Percentiles rank a stretch among this genome's conserved stretches.
phyloP scores from a whole-genome alignment of 1,140 invertebrate species.

The Galleria mellonella region DNA sequence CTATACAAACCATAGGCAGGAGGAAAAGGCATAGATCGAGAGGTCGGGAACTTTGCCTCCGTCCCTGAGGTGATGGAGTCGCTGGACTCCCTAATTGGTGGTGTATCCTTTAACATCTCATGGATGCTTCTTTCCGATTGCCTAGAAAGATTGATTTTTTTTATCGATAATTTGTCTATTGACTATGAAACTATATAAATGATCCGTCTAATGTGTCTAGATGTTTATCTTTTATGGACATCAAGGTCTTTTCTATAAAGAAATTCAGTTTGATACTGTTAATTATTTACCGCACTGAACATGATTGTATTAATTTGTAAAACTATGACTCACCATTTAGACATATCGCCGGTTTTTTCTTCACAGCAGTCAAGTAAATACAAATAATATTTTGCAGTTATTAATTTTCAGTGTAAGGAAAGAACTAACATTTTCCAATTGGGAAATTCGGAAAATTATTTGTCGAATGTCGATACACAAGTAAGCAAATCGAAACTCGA shows the following conservation, averaged over 20 bases:
- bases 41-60: slow-evolving; percentile 70
- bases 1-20: slow-evolving; percentile 52
- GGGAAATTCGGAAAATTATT: slow-evolving; percentile 1
- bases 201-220: no score
- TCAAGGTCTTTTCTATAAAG: no score
- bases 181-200: no score
- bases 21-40: slow-evolving; percentile 69
- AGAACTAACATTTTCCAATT: background rate
- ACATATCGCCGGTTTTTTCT: slow-evolving; percentile 35
- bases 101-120: slow-evolving; percentile 90
- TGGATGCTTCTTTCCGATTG: slow-evolving; percentile 85
- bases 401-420: background rate
- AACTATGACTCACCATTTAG: slow-evolving; percentile 49
- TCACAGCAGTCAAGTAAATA: background rate
- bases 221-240: no score
- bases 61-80: slow-evolving; percentile 84
- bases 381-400: background rate
- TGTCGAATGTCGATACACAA: background rate
- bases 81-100: slow-evolving; percentile 85
- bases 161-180: no score
- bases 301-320: slow-evolving; percentile 2
- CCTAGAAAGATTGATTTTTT: slow-evolving; percentile 20
- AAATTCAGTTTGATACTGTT: background rate
- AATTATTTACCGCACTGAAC: slow-evolving; percentile 1
- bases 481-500: slow-evolving; percentile 1